Percentiles rank a stretch among this genome's conserved stretches.
Conservation (phyloP, 2,797 vertebrate species). For the Clarias fuscus region DNA sequence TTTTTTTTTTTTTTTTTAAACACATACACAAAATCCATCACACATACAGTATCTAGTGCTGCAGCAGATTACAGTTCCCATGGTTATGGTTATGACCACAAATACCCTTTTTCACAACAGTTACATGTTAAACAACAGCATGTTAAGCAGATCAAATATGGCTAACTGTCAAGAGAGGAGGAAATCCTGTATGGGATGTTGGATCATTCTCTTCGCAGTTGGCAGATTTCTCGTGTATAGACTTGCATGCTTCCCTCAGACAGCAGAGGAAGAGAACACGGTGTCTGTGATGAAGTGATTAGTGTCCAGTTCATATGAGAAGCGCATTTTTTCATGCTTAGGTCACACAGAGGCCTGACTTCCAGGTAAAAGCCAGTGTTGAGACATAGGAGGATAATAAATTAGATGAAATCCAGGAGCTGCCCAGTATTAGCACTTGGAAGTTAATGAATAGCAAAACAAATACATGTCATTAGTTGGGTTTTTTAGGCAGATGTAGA, state of each 20-base stretch:
- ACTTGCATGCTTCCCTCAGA: conserved; percentile 36
- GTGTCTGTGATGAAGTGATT: conserved; percentile 53
- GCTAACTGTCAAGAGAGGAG: conserved; percentile 60
- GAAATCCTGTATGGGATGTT: conserved; percentile 45
- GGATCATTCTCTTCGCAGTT: conserved; percentile 46
- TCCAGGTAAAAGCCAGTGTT: conserved; percentile 77
- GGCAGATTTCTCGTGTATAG: conserved; percentile 32
- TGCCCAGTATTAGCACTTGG: conserved; percentile 65
- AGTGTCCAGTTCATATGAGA: conserved; percentile 63
- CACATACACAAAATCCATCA: conserved; percentile 36
- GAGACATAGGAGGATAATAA: conserved; percentile 79
- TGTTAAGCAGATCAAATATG: conserved; percentile 47
- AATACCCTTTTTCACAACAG: conserved; percentile 58
- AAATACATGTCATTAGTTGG: conserved; percentile 71
- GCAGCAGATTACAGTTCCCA: conserved; percentile 16
- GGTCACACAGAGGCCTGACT: conserved; percentile 48
- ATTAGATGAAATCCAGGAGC: conserved; percentile 70
- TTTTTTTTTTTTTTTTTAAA: conserved; percentile 24
- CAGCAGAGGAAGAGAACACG: conserved; percentile 19
- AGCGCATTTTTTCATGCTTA: conserved; percentile 61
- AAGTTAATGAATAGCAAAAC: conserved; percentile 47
- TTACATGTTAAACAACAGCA: conserved; percentile 59
- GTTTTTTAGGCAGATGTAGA: conserved; percentile 65
- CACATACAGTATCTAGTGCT: conserved; percentile 42
- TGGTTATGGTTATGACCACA: conserved; percentile 39